Base-by-base conservation (phyloP, 2,797 vertebrate species). In the Myoxocephalus aenaeus region DNA sequence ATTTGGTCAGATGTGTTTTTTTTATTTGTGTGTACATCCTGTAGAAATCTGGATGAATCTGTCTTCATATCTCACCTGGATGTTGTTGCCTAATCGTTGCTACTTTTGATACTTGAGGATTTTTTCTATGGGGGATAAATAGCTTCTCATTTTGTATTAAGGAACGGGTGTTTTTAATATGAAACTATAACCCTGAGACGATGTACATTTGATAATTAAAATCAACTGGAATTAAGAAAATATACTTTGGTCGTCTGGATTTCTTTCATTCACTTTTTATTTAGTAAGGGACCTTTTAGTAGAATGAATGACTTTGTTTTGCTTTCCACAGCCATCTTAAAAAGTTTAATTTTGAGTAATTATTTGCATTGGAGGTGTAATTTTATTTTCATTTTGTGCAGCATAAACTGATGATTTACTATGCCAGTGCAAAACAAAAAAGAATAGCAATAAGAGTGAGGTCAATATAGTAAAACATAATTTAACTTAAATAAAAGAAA, bases 121-220 rank as follows among this genome's bases (percentile, higher is more conserved):
- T 42, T 72, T 87, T 85, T 87, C 65, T 87, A 71, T 57, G 46
- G 70, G 65, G 74, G 44, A 25, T 12, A 15, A 20, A 29, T 15
- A 53, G 38, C 61, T 36, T 81, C 34, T 79, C 22, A 14, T 88
- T 85, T 91, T 91, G 81, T 93, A 89, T 82, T 90, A 66, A 87
- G 86, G 71, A 74, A 59, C 34, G 71, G 80, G 84, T 90, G 86
- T 87, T 85, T 18, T 78, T 82, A 83, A 91, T 92, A 92, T 93
- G 87, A 93, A 90, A 87, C 56, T 77, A 57, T 87, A 87, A 27
- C 71, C 77, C 85, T 86, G 70, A 84, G 72, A 89, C 86, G 83
- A 90, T 95, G 94, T 95, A 95, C 89, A 94, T 95, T 93, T 93
- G 85, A 87, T 91, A 87, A 89, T 90, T 91, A 86, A 93, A 94